These are phyloP conservation scores for Xestia xanthographa DNA, from an alignment of 2,888 invertebrate genomes.

Conservation along the genomic window DNA sequence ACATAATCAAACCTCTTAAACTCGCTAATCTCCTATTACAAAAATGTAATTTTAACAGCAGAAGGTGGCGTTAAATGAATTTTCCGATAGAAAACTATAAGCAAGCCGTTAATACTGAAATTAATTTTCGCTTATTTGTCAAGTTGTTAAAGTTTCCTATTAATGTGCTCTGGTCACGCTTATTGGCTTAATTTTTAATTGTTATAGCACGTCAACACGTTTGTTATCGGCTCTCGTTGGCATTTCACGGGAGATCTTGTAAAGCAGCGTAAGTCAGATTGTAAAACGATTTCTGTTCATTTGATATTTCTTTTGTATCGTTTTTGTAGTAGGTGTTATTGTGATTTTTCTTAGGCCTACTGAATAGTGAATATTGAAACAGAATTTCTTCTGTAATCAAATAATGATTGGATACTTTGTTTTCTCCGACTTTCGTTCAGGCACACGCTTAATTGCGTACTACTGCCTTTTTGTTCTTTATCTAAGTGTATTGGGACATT, in stretches of 20 bases:
- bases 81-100: slow-evolving; percentile 74
- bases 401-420: too few relatives aligned
- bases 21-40: slow-evolving; percentile 54
- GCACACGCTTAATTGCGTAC: too few relatives aligned
- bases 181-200: slow-evolving; percentile 83
- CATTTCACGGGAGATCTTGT: slow-evolving; percentile 47
- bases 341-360: not conserved
- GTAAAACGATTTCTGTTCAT: slow-evolving; percentile 20
- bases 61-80: slow-evolving; percentile 72
- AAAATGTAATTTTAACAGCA: slow-evolving; percentile 43
- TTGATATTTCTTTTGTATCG: not conserved
- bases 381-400: not conserved
- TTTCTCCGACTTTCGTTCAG: too few relatives aligned
- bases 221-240: slow-evolving; percentile 56
- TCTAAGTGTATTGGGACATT: not conserved
- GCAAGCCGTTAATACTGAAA: slow-evolving; percentile 76
- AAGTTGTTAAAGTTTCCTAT: slow-evolving; percentile 83
- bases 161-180: slow-evolving; percentile 84
- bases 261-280: slow-evolving; percentile 57
- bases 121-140: slow-evolving; percentile 87
- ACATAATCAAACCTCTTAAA: slow-evolving; percentile 39
- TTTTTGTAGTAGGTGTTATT: not conserved
- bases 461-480: not conserved
- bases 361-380: not conserved
- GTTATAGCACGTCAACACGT: slow-evolving; percentile 66